phyloP scores from a whole-genome alignment of 1,140 invertebrate species.

The Carcinoscorpius rotundicauda region DNA sequence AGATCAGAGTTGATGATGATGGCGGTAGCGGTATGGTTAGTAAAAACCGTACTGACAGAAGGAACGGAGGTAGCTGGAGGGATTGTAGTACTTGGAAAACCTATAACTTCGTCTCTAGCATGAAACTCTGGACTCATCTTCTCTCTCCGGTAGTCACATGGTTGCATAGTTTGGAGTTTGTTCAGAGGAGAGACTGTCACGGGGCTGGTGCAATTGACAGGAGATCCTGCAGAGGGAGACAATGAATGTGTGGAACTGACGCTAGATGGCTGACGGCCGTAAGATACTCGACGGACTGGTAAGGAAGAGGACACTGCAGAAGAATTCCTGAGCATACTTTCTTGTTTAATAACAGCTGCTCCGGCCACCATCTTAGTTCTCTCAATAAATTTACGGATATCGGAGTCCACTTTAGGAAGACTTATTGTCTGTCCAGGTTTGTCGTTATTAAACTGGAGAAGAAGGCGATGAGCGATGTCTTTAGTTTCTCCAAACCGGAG shows the following conservation, averaged over 20 bases:
- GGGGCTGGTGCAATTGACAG: slow-evolving; percentile 29
- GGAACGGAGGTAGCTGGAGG: slow-evolving; percentile 25
- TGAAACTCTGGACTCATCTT: slow-evolving; percentile 38
- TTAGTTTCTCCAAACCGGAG: slow-evolving; percentile 69
- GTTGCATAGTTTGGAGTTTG: slow-evolving; percentile 85
- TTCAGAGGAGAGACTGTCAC: slow-evolving; percentile 56
- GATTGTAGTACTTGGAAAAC: slow-evolving; percentile 32
- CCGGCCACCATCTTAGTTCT: slow-evolving; percentile 23
- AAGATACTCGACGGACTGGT: neutral
- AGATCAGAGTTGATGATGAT: slow-evolving; percentile 29
- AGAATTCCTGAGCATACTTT: slow-evolving; percentile 24
- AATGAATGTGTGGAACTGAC: slow-evolving; percentile 24
- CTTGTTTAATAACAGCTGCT: slow-evolving; percentile 26
- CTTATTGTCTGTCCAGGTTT: slow-evolving; percentile 29
- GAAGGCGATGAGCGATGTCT: slow-evolving; percentile 62
- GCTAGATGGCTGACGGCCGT: neutral
- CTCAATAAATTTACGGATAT: slow-evolving; percentile 46
- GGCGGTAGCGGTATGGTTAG: slow-evolving; percentile 27
- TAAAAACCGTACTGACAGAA: slow-evolving; percentile 23
- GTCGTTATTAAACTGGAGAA: slow-evolving; percentile 45
- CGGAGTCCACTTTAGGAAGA: slow-evolving; percentile 36
- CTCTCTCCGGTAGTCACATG: slow-evolving; percentile 69
- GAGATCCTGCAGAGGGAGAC: slow-evolving; percentile 16
- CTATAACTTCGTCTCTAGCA: slow-evolving; percentile 42
- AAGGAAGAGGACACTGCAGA: slow-evolving; percentile 1